phyloP scores from a whole-genome alignment of 2,888 invertebrate species.

The Meteorus colon region DNA sequence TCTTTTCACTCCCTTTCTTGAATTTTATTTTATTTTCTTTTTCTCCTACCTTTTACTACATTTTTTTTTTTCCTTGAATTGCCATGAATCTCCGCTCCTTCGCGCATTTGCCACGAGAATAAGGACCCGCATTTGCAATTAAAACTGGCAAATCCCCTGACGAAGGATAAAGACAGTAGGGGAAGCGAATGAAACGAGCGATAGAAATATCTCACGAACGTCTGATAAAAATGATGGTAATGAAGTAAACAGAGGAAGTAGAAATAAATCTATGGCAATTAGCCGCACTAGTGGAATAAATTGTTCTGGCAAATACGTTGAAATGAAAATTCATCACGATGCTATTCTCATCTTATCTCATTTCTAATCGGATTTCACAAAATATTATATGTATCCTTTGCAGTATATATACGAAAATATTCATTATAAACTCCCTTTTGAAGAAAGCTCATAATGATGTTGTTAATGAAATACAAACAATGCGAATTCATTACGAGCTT shows the following conservation, averaged over 20 bases:
- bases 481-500: background rate
- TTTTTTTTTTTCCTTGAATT: conserved; percentile 29
- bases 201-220: conserved; percentile 20
- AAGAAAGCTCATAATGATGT: background rate
- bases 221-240: conserved; percentile 34
- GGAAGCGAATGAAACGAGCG: conserved; percentile 9
- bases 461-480: background rate
- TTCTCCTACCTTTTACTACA: conserved; percentile 17
- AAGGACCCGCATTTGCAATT: conserved; percentile 32
- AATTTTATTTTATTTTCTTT: conserved; percentile 33
- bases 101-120: conserved; percentile 21
- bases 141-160: conserved; percentile 28
- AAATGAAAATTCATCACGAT: conserved; percentile 17
- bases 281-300: background rate
- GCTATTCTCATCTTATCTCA: conserved; percentile 1
- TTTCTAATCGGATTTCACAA: conserved; percentile 13
- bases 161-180: background rate
- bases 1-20: conserved; percentile 43
- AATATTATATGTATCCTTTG: background rate
- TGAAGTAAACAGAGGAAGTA: conserved; percentile 33
- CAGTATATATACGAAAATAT: background rate
- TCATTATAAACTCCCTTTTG: background rate
- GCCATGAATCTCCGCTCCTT: conserved; percentile 29
- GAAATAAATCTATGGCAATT: conserved; percentile 29
- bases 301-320: background rate